Evolutionary conservation across 2,113 vertebrate species (phyloP), one percentile per base, ranked within the genome.

Genomic region (Cnemophilus loriae): DNA sequence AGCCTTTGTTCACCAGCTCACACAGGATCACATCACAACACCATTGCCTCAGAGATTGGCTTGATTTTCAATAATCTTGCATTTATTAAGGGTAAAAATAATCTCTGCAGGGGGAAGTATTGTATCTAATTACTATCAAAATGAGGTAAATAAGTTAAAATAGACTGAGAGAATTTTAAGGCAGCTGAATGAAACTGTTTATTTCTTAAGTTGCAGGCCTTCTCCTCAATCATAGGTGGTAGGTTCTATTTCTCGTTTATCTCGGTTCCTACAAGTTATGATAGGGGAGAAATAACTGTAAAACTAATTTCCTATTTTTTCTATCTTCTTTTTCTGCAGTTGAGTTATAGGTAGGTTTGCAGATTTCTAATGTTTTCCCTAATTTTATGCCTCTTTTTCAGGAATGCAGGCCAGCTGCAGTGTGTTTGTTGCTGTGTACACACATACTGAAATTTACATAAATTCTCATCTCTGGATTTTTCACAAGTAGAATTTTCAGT

Each of bases 61-160:
- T 82, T 84, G 68, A 5, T 93, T 95, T 95, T 96, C 69, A 94
- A 32, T 84, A 89, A 93, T 47, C n/a, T 82, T 53, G 16, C 53
- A 50, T 76, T 92, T 90, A 30, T 79, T 67, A 92, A 71, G 21
- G 19, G 16, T 8, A 22, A 59, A 74, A 83, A 44, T 37, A 85
- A 55, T 47, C 27, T 78, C 76, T 76, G 5, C 44, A 27, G 57
- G 32, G 39, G 6, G 23, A 91, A 76, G 33, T 52, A 27, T 65
- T 86, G 24, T 84, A 39, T 65, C 37, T 89, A 61, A 60, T 27
- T 55, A 37, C 33, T 92, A 68, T 30, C 9, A 69, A 79, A 81
- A 23, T 28, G 6, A 88, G n/a, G 28, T 53, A 89, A 89, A 79
- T 75, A 69, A 91, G 23, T 56, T 73, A 92, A 91, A 76, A 61